Evolutionary conservation across 2,888 invertebrate genomes (phyloP), one percentile per base, ranked within the genome.

Genomic region (Troides helena): DNA sequence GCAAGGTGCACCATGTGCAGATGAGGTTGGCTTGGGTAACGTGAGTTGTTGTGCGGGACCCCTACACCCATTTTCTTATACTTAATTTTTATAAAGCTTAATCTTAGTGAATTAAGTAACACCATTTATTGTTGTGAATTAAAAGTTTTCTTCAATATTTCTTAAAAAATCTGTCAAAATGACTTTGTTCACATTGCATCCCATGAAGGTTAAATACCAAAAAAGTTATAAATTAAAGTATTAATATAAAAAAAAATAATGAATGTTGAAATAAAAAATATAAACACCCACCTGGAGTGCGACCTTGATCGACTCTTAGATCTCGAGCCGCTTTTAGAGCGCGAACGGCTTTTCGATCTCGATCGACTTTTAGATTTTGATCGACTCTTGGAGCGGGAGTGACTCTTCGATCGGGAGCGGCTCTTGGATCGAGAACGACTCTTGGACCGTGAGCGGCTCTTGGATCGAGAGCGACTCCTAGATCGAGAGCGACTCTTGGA

Each of bases 401-500:
- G 76, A 30, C 81, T 81, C 62, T 88, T 80, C 1, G 90, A 91
- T 5, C 85, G 75, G 0, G 93, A 90, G 43, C 85, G 76, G 65
- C 81, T 81, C 25, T 80, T 81, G 0, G 81, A 82, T 1, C 77
- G 65, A 0, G 80, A 84, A 3, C 77, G 81, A 36, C 90, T 90
- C 67, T 85, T 85, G 0, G 92, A 90, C 10, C 80, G 72, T 0
- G 86, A 86, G 0, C 76, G 68, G 18, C 81, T 81, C 70, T 78
- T 78, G 0, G 85, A 85, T 12, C 78, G 68, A 0, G 84, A 84
- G 0, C 86, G 76, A 18, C 90, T 90, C 74, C 84, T 83, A 0
- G 92, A 93, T 8, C 86, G 76, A n/a, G 90, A 90, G 0, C 83
- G 80, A 62, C 86, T 86, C 68, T 81, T 81, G 0, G 88, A 88